Conservation (phyloP, 2,888 invertebrate genomes). For the Morpho achilles region DNA sequence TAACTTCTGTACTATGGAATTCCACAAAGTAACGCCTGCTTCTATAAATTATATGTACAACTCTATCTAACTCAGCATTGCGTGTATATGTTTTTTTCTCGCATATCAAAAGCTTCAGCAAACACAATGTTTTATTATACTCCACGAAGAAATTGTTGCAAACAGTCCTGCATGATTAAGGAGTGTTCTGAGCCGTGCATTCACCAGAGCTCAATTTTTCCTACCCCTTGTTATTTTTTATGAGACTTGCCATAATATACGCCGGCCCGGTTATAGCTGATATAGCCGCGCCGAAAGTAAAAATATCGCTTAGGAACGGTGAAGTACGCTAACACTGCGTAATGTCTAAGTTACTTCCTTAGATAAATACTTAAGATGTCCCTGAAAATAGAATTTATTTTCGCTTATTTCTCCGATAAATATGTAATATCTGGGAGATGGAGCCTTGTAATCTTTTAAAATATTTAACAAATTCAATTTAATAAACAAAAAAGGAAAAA, state of each 20-base stretch:
- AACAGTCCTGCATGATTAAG: slow-evolving; percentile 26
- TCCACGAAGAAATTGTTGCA: slow-evolving; percentile 16
- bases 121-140: slow-evolving; percentile 9
- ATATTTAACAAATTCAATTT: too few species aligned
- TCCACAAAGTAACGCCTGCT: too few species aligned
- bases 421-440: too few species aligned
- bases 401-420: too few species aligned
- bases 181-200: slow-evolving; percentile 19
- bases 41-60: too few species aligned
- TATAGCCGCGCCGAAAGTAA: slow-evolving; percentile 7
- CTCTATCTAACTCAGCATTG: too few species aligned
- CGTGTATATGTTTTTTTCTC: too few species aligned
- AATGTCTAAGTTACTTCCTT: not conserved
- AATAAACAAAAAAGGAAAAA: too few species aligned
- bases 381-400: slow-evolving; percentile 2
- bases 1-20: too few species aligned
- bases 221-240: slow-evolving; percentile 27
- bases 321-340: slow-evolving; percentile 4
- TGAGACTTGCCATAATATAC: slow-evolving; percentile 21
- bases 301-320: slow-evolving; percentile 11
- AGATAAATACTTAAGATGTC: slow-evolving; percentile 2
- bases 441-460: too few species aligned
- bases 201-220: slow-evolving; percentile 18
- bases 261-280: slow-evolving; percentile 15
- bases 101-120: not conserved